Conservation (phyloP, 1,140 invertebrate species). For the Thaumatotibia leucotreta region DNA sequence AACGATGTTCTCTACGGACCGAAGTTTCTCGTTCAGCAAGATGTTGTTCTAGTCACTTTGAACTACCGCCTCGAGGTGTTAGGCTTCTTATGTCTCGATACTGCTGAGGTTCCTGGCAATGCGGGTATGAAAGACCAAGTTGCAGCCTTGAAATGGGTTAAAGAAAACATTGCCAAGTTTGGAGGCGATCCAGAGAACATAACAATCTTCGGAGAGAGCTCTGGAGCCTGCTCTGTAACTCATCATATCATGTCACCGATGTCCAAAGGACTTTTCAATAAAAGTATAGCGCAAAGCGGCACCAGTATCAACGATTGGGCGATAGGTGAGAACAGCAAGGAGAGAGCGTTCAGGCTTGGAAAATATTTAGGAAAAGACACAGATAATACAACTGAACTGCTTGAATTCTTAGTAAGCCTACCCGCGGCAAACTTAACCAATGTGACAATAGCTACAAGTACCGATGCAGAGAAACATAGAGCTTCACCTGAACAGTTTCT, state of each 20-base stretch:
- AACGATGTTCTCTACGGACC: slow-evolving; percentile 75
- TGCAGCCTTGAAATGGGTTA: slow-evolving; percentile 58
- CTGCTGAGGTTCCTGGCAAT: slow-evolving; percentile 79
- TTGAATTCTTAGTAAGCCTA: slow-evolving; percentile 67
- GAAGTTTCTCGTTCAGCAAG: slow-evolving; percentile 80
- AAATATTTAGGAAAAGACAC: slow-evolving; percentile 66
- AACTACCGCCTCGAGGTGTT: slow-evolving; percentile 83
- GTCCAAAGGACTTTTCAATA: slow-evolving; percentile 77
- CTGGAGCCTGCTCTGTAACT: slow-evolving; percentile 82
- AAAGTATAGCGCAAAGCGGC: slow-evolving; percentile 80
- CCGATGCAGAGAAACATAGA: slow-evolving; percentile 47
- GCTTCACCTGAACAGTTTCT: slow-evolving; percentile 64
- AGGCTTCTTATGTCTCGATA: slow-evolving; percentile 80
- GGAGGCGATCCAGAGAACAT: slow-evolving; percentile 85
- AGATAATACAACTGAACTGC: slow-evolving; percentile 52
- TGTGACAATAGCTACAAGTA: slow-evolving; percentile 41
- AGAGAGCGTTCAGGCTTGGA: slow-evolving; percentile 57
- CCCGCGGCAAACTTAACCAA: slow-evolving; percentile 54
- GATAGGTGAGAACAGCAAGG: slow-evolving; percentile 36
- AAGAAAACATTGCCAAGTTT: slow-evolving; percentile 77
- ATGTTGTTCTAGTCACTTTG: slow-evolving; percentile 82
- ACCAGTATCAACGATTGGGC: slow-evolving; percentile 78
- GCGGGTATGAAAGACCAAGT: slow-evolving; percentile 83
- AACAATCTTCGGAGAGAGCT: slow-evolving; percentile 86
- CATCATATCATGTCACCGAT: slow-evolving; percentile 84